Evolutionary conservation across 2,888 invertebrate genomes (phyloP).

Genomic region (Onthophagus sagittarius): DNA sequence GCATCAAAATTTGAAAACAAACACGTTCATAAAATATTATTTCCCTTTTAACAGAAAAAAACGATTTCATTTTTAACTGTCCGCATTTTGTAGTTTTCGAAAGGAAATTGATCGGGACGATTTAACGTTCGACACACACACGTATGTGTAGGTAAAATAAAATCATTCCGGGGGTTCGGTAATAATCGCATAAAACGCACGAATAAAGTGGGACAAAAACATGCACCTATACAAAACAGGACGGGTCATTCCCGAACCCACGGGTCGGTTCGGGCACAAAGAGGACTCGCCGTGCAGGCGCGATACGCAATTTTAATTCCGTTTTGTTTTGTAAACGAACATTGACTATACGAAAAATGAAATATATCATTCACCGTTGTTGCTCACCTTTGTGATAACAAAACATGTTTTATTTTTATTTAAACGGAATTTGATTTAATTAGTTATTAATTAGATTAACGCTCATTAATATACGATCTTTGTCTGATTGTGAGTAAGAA

Average conservation of each 20-base stretch:
- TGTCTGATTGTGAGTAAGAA: conserved; percentile 22
- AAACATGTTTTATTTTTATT: too few species aligned
- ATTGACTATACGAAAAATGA: not conserved
- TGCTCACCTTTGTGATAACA: too few species aligned
- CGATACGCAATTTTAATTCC: not conserved
- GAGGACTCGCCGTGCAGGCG: not conserved
- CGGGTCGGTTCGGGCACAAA: not conserved
- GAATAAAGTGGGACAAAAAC: not conserved
- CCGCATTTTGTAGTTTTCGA: too few species aligned
- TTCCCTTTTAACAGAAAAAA: too few species aligned
- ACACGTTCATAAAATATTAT: too few species aligned
- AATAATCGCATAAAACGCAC: not conserved
- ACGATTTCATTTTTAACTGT: too few species aligned
- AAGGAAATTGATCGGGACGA: not conserved
- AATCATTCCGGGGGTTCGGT: not conserved
- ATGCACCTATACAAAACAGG: not conserved
- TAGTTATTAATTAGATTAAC: too few species aligned
- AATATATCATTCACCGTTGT: not conserved
- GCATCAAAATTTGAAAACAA: too few species aligned
- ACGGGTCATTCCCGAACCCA: not conserved
- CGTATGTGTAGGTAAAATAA: not conserved
- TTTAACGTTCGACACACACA: not conserved
- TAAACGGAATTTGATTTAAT: too few species aligned
- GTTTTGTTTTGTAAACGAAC: not conserved
- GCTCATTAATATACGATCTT: conserved; percentile 29